Evolutionary conservation across 1,140 invertebrate genomes (phyloP), one percentile per base, ranked within the genome.

Genomic region (Zophobas atratus): DNA sequence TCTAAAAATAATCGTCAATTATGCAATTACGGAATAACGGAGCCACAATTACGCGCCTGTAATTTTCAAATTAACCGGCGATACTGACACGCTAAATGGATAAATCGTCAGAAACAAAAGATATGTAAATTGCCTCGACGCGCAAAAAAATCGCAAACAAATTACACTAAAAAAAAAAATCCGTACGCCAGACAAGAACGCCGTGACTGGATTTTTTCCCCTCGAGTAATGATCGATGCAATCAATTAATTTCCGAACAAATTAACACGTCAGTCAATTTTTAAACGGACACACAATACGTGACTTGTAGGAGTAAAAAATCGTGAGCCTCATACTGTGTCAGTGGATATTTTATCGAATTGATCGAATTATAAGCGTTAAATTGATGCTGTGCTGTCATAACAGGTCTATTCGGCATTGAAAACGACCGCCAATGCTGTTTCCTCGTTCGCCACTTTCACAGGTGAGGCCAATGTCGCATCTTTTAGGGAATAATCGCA

Each of bases 341-440:
- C 49, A 51, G 49, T 51, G 49, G 49, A 51, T 51, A 67, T 43
- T 67, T 63, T 67, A 67, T 67, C 60, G 60, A 43, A 43, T 46
- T 67, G 36, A 63, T 57, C 55, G 55, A 57, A 57, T 57, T 57
- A 57, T 36, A 35, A 33, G 55, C 55, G 55, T 57, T 57, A 35
- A 57, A 57, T 57, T 57, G 55, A 57, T 57, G 55, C 55, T 57
- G 55, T 57, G 34, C 55, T 57, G 55, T 57, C 55, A 57, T 57
- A 57, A 57, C 55, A 57, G 34, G 55, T 57, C 55, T 33, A 57
- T 33, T n/a, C 60, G 60, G 39, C 60, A 41, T 41, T 67, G 60
- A 46, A 43, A 67, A 67, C 39, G 60, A 43, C 60, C 60, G 60
- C 39, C 60, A 67, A 67, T 67, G 57, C 20, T 51, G 60, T 67